Base-by-base conservation (phyloP, 2,888 invertebrate genomes). In the Coelogynopora nodosa region DNA sequence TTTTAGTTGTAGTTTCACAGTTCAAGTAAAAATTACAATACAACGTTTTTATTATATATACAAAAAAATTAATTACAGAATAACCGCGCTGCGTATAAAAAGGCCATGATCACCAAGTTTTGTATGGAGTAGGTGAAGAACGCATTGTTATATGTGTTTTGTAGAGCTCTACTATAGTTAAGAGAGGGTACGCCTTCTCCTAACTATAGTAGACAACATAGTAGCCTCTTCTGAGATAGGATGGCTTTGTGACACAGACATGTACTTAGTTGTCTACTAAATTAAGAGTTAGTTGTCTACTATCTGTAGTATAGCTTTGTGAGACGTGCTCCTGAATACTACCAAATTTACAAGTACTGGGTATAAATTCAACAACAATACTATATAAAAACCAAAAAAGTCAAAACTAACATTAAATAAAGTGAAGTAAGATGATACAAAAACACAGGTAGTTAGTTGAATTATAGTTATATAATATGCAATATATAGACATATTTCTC, bases 191-290 rank as follows among this genome's bases (percentile, higher is more conserved):
- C 74, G 23, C 74, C 74, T 26, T 74, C 74, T 74, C 23, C 74
- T 74, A 74, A 74, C 74, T 74, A n/a, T 74, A 74, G 74, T 74
- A 74, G 74, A 74, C 74, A 74, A 74, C 74, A n/a, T 74, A 74
- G 74, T 26, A 74, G 74, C 74, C 74, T 74, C 74, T 74, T 74
- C 74, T 74, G 23, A 74, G 23, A 74, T 74, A 26, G 74, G 74
- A 74, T 74, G 74, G 74, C 74, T 74, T 74, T 74, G 74, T 74
- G 74, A 74, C 18, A 74, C 74, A 74, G 74, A 74, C 74, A 74
- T 74, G 74, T 74, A 74, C 74, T 74, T n/a, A 74, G 74, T 74
- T 74, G 74, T 74, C 74, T 74, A 74, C 74, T 74, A 74, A 74
- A 74, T 74, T 74, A 74, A n/a, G 74, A 74, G 5, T 74, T 74